Percentiles rank a stretch among this genome's conserved stretches.
Conservation (phyloP, 2,113 vertebrate species). For the Natator depressus region DNA sequence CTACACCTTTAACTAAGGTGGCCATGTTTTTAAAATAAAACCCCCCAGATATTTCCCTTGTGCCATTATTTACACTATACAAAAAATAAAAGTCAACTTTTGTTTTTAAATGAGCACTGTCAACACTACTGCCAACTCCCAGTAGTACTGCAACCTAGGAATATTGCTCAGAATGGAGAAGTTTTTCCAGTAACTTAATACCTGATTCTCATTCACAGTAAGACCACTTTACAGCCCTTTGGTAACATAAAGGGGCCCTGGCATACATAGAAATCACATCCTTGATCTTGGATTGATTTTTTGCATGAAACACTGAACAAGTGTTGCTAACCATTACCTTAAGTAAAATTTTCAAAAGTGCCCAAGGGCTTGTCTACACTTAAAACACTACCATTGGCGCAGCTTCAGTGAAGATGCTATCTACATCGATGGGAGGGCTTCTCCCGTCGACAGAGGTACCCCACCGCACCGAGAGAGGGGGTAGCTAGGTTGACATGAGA, state of each 20-base stretch:
- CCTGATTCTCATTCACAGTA: neutral
- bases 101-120: neutral
- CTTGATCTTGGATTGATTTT: neutral
- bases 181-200: neutral
- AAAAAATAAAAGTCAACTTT: neutral
- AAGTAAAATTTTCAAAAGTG: neutral
- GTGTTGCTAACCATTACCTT: neutral
- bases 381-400: neutral
- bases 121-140: neutral
- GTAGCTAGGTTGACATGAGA: neutral
- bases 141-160: neutral
- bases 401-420: neutral
- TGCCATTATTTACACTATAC: neutral
- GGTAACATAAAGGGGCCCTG: neutral
- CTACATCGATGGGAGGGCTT: neutral
- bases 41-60: fast-evolving
- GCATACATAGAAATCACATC: neutral
- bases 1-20: neutral
- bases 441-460: neutral
- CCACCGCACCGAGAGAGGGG: neutral
- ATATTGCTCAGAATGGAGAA: neutral
- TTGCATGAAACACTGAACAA: neutral
- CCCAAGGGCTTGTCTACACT: neutral
- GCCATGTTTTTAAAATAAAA: neutral
- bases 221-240: neutral